phyloP scores from a whole-genome alignment of 2,113 vertebrate genomes.

The Eublepharis macularius region DNA sequence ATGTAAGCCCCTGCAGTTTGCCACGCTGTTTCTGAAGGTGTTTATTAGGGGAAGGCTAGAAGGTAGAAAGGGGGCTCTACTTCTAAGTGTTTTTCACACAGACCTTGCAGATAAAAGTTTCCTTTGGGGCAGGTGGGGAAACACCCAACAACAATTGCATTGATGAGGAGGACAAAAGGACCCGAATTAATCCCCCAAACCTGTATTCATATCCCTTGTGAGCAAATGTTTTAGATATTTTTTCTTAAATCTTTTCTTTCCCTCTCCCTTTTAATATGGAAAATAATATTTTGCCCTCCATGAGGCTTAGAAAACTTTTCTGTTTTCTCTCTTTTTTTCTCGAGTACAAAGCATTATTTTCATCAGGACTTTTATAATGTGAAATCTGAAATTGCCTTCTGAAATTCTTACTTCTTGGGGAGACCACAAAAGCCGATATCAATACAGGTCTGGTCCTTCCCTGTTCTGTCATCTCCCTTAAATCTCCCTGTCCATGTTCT shows the following conservation, averaged over 20 bases:
- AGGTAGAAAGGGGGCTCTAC: neutral
- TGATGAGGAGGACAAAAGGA: conserved; percentile 20
- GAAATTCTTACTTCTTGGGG: conserved; percentile 55
- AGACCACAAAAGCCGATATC: conserved; percentile 56
- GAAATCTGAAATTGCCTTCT: conserved; percentile 59
- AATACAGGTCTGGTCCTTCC: conserved; percentile 60
- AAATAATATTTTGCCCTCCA: conserved; percentile 59
- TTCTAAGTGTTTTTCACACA: conserved; percentile 28
- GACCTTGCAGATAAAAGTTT: neutral
- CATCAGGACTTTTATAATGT: conserved; percentile 62
- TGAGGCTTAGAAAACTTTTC: conserved; percentile 67
- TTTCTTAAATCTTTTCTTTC: conserved; percentile 45
- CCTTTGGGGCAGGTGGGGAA: too few species aligned
- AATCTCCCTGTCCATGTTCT: conserved; percentile 55
- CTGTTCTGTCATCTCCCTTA: conserved; percentile 38
- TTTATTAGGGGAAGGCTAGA: neutral
- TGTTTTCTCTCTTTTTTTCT: conserved; percentile 51
- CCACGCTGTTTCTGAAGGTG: conserved; percentile 4
- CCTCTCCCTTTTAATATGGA: conserved; percentile 67
- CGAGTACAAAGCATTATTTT: conserved; percentile 62
- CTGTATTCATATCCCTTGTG: conserved; percentile 48
- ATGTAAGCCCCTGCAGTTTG: neutral
- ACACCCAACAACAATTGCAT: conserved; percentile 54
- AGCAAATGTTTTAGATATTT: conserved; percentile 44
- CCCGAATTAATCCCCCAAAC: conserved; percentile 53